Base-by-base conservation (phyloP, 1,140 invertebrate species). In the Leptopilina boulardi region DNA sequence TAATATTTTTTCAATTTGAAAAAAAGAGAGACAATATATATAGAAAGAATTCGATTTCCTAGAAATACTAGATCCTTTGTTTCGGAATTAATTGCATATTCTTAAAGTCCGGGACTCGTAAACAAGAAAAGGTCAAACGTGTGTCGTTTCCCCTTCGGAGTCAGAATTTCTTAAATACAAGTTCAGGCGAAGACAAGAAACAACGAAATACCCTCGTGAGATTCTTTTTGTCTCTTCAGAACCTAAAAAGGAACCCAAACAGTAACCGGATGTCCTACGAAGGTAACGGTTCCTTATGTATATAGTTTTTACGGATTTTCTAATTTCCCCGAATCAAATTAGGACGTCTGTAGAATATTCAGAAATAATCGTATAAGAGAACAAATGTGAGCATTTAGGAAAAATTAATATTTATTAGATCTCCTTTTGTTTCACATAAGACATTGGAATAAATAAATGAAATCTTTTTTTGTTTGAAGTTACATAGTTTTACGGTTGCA, bases 101-200 rank as follows among this genome's bases (percentile, higher is more conserved):
- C 56, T 59, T 21, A 59, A 59, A 59, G 23, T 59, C 56, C 56
- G 56, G 56, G 56, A 59, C 56, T 59, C 56, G 56, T 59, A 26
- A 59, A 59, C 56, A 59, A 59, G 56, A 26, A 59, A 59, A 59
- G 56, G 56, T 59, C 56, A 59, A n/a, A 2, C 30, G 8, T 21
- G 56, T 59, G 56, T 26, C 6, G 2, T 21, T 26, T 26, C 56
- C 56, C 23, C 56, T 59, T 30, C 10, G 23, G 23, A 26, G 56
- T 59, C 23, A 59, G 56, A 59, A 59, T 59, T 59, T 59, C 56
- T 26, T 26, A 59, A 59, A 59, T 59, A 26, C 56, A 59, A 59
- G 56, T 59, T 59, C 56, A 59, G 56, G 56, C 56, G 13, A 59
- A 59, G 56, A 59, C 56, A 21, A 59, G 4, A 21, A 59, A 59